Conservation (phyloP, 2,888 invertebrate genomes). For the Anoplius nigerrimus region DNA sequence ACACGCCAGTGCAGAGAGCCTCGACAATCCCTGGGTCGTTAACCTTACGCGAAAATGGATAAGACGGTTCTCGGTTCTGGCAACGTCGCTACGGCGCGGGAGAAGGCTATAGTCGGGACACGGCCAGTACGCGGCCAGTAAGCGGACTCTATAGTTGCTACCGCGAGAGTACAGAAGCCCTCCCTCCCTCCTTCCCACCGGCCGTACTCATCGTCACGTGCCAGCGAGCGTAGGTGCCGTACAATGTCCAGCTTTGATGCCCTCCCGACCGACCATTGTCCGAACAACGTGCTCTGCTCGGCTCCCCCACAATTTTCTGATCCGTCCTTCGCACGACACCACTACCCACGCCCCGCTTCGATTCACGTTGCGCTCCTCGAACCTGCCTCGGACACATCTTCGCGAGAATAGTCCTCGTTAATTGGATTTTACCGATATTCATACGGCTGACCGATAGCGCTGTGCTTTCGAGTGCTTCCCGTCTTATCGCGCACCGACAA, state of each 20-base stretch:
- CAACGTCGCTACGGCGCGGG: conserved; percentile 45
- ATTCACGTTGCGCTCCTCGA: neutral
- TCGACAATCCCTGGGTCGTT: conserved; percentile 50
- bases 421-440: neutral
- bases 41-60: conserved; percentile 64
- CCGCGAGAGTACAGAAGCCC: no score
- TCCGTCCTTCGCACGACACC: no score
- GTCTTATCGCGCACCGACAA: conserved; percentile 25
- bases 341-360: neutral
- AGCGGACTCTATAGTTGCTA: no score
- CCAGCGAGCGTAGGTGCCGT: no score
- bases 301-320: no score
- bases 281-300: no score
- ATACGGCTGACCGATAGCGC: no score
- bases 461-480: neutral
- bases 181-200: no score
- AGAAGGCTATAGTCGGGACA: neutral
- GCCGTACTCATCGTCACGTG: no score
- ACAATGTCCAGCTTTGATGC: no score
- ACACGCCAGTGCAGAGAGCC: neutral
- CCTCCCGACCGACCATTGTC: no score
- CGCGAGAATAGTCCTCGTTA: neutral
- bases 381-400: neutral
- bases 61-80: conserved; percentile 50
- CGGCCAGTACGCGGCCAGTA: neutral